Conservation (phyloP, 2,888 invertebrate species). For the Scaptomyza caliginosa region DNA sequence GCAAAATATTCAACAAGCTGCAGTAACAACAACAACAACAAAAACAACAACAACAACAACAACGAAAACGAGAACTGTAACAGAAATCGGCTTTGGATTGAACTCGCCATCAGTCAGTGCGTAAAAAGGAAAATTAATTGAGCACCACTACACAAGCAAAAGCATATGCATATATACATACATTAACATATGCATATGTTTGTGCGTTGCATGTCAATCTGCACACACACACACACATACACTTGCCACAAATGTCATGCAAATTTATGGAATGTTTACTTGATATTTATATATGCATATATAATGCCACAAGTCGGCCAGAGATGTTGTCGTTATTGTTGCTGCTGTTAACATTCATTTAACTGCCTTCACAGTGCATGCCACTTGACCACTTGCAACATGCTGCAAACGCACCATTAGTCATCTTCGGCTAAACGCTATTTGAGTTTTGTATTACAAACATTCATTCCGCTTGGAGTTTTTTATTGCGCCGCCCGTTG, state of each 20-base stretch:
- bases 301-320: constrained; percentile 20
- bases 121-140: constrained; percentile 65
- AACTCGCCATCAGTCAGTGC: constrained; percentile 44
- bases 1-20: constrained; percentile 52
- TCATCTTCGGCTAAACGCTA: constrained; percentile 75
- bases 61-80: constrained; percentile 12
- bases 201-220: constrained; percentile 53
- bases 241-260: constrained; percentile 58
- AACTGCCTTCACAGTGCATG: constrained; percentile 49
- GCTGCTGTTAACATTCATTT: constrained; percentile 57
- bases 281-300: constrained; percentile 3
- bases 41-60: constrained; percentile 11
- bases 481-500: constrained; percentile 52
- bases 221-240: constrained; percentile 27
- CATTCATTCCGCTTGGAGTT: constrained; percentile 32
- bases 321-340: constrained; percentile 24
- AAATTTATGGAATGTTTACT: constrained; percentile 52
- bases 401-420: constrained; percentile 61
- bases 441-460: constrained; percentile 64
- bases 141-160: constrained; percentile 40
- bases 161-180: background rate
- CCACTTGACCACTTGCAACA: constrained; percentile 65
- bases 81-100: constrained; percentile 22
- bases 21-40: constrained; percentile 14
- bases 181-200: background rate